Percentiles rank a stretch among this genome's conserved stretches.
These are phyloP conservation scores for Danio kyathit DNA, from an alignment of 2,797 vertebrate genomes.

Conservation along the genomic window DNA sequence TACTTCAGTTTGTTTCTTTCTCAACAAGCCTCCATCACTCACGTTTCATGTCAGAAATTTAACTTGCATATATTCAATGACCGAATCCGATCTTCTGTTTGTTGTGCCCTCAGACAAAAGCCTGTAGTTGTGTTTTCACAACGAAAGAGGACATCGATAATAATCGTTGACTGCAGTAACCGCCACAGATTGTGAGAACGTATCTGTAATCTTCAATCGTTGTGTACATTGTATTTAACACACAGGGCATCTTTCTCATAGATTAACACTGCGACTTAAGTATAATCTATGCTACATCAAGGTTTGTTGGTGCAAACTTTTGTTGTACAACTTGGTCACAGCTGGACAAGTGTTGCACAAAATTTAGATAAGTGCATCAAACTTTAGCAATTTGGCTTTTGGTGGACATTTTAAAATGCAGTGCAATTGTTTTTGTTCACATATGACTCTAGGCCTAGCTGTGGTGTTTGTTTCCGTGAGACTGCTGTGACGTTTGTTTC, in stretches of 20 bases:
- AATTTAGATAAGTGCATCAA: not conserved
- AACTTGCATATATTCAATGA: constrained; percentile 14
- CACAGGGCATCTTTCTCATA: not conserved
- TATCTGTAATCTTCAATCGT: not conserved
- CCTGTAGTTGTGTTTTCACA: constrained; percentile 50
- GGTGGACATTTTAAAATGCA: not conserved
- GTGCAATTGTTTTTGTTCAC: not conserved
- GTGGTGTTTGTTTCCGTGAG: constrained; percentile 22
- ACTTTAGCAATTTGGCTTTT: not conserved
- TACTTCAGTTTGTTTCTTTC: constrained; percentile 19
- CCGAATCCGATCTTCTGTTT: constrained; percentile 32
- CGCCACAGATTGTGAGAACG: constrained; percentile 6
- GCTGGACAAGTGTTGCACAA: not conserved
- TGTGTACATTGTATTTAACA: not conserved
- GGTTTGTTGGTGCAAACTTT: not conserved
- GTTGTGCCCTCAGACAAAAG: constrained; percentile 46
- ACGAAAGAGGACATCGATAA: not conserved
- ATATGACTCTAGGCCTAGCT: not conserved
- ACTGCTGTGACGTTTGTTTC: constrained; percentile 76
- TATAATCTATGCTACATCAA: not conserved
- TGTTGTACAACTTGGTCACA: not conserved
- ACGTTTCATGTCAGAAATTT: constrained; percentile 11
- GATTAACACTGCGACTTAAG: not conserved
- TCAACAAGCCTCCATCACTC: constrained; percentile 17
- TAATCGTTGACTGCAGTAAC: constrained; percentile 24